Conservation (phyloP, 2,797 vertebrate species). For the Brachymystax lenok region DNA sequence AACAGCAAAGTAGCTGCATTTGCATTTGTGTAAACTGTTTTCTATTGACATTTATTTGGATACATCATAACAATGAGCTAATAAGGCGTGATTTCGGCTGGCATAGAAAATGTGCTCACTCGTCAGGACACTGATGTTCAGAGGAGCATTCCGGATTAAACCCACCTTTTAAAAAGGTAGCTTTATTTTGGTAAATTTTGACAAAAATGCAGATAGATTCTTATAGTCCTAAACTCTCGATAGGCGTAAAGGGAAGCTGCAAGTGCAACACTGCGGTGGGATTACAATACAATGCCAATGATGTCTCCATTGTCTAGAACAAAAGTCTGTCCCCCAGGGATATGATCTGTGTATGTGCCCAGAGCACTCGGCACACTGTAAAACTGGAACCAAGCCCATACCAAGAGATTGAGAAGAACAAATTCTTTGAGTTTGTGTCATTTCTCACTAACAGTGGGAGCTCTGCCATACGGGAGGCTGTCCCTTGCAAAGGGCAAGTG, state of each 20-base stretch:
- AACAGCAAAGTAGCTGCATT: too few relatives aligned
- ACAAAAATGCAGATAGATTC: too few relatives aligned
- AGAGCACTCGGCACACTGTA: not conserved
- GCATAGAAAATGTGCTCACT: too few relatives aligned
- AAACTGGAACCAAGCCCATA: not conserved
- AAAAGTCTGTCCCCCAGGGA: not conserved
- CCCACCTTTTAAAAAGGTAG: not conserved
- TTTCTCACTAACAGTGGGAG: not conserved
- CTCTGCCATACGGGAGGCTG: not conserved
- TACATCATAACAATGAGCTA: too few relatives aligned
- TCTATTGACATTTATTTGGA: too few relatives aligned
- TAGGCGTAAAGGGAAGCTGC: not conserved
- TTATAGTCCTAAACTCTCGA: too few relatives aligned
- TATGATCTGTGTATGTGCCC: not conserved
- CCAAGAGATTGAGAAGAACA: not conserved
- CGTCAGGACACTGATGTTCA: too few relatives aligned
- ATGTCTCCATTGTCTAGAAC: slow-evolving; percentile 7
- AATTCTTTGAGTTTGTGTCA: slow-evolving; percentile 6
- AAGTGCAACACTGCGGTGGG: not conserved
- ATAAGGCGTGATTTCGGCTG: too few relatives aligned
- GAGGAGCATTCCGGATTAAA: too few relatives aligned
- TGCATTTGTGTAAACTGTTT: too few relatives aligned
- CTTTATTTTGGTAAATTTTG: too few relatives aligned
- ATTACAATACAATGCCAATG: not conserved
- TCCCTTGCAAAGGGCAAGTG: not conserved